These are phyloP conservation scores for Drosophila lowei DNA, from an alignment of 1,140 invertebrate species.

Conservation along the genomic window DNA sequence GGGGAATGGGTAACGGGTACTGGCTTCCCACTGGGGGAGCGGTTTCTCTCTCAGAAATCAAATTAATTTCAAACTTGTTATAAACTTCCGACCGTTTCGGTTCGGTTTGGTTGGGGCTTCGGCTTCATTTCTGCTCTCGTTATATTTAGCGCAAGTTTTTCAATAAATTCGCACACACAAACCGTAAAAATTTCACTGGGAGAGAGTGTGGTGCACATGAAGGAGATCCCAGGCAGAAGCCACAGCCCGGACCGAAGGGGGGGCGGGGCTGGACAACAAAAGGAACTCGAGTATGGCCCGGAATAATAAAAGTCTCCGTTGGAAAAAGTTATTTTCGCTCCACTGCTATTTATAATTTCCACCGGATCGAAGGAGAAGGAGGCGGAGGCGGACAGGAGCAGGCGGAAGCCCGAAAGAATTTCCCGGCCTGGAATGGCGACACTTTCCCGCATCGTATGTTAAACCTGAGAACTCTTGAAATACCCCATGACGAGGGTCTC, in stretches of 20 bases:
- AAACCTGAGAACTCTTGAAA: conserved; percentile 3
- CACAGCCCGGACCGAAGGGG: too few species aligned
- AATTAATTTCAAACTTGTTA: conserved; percentile 39
- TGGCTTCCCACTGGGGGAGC: too few species aligned
- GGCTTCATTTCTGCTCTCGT: background rate
- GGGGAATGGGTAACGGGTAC: too few species aligned
- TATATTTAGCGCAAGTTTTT: conserved; percentile 40
- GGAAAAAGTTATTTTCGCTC: conserved; percentile 15
- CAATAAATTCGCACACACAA: conserved; percentile 47
- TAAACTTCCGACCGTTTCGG: conserved; percentile 4
- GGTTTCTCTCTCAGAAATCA: conserved; percentile 11
- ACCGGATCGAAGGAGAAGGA: background rate
- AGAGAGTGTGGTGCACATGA: too few species aligned
- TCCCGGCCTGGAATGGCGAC: conserved; percentile 2
- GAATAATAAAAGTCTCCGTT: conserved; percentile 17
- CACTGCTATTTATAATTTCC: conserved; percentile 35
- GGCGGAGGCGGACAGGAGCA: background rate
- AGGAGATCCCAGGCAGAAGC: too few species aligned
- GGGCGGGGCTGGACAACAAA: background rate
- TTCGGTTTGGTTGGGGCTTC: background rate
- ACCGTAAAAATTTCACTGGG: too few species aligned
- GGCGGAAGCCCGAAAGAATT: background rate
- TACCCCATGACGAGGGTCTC: conserved; percentile 31
- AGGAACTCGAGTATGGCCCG: background rate
- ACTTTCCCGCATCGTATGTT: conserved; percentile 6